Conservation (phyloP, 2,888 invertebrate species). For the Hydroisotoma schaefferi region DNA sequence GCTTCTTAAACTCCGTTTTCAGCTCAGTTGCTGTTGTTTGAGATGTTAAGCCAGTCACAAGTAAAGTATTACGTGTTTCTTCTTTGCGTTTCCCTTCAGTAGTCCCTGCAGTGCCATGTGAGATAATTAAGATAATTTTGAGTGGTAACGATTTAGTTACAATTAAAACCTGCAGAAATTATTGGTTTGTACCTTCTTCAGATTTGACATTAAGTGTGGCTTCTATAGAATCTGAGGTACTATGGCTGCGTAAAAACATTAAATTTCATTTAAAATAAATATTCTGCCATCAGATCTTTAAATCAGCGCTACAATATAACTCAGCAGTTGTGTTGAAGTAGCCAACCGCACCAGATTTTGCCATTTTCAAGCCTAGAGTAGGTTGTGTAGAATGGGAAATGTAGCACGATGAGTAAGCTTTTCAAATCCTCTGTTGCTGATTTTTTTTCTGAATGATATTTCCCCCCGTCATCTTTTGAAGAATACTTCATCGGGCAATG, state of each 20-base stretch:
- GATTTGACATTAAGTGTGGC: neutral
- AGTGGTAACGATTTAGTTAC: no score
- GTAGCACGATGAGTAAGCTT: no score
- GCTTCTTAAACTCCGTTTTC: slow-evolving; percentile 29
- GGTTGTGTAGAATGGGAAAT: no score
- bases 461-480: no score
- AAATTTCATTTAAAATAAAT: neutral
- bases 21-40: slow-evolving; percentile 36
- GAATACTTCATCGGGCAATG: no score
- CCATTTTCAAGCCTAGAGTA: no score
- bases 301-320: neutral
- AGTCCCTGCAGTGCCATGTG: neutral
- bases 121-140: neutral
- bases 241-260: slow-evolving; percentile 3
- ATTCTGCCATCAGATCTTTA: neutral
- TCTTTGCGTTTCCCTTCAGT: slow-evolving; percentile 8
- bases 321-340: no score
- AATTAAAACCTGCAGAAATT: neutral
- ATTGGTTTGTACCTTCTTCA: neutral
- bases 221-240: neutral
- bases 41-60: slow-evolving; percentile 33
- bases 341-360: neutral
- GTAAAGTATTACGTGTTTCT: slow-evolving; percentile 26
- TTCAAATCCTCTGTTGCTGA: no score
- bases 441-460: no score